These are phyloP conservation scores for Tetraneura akinire DNA, from an alignment of 1,140 invertebrate genomes.

Conservation along the genomic window DNA sequence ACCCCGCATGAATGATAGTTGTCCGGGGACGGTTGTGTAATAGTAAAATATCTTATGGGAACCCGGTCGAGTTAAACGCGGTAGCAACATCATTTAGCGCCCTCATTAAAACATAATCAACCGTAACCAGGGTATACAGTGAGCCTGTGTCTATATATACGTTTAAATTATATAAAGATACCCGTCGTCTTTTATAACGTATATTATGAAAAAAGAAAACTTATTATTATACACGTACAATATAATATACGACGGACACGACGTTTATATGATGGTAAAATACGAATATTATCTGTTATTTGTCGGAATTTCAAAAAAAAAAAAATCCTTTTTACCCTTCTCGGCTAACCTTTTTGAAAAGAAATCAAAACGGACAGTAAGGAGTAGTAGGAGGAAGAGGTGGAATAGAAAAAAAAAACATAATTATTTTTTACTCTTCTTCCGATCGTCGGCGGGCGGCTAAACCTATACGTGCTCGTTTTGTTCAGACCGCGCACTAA, in stretches of 20 bases:
- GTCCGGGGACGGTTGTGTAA: too few species aligned
- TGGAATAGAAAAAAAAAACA: conserved; percentile 20
- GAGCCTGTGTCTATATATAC: too few species aligned
- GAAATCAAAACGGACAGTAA: background rate
- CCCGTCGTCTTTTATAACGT: background rate
- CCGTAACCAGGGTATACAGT: conserved; percentile 47
- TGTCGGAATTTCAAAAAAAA: conserved; percentile 16
- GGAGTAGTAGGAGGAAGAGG: too few species aligned
- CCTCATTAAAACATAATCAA: conserved; percentile 51
- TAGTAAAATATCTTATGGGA: conserved; percentile 47
- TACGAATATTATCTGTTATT: background rate
- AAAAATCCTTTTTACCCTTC: conserved; percentile 26
- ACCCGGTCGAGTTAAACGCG: conserved; percentile 45
- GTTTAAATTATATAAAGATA: background rate
- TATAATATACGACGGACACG: background rate
- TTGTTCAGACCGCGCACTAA: conserved; percentile 36
- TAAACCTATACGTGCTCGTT: conserved; percentile 38
- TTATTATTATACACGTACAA: too few species aligned
- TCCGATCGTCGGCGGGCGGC: background rate
- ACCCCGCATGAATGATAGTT: too few species aligned
- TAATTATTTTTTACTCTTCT: conserved; percentile 25
- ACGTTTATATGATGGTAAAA: too few species aligned
- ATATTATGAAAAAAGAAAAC: too few species aligned
- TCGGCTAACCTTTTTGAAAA: background rate
- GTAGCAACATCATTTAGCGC: conserved; percentile 51